Conservation (phyloP, 2,888 invertebrate species). For the Lasioglossum lativentre region DNA sequence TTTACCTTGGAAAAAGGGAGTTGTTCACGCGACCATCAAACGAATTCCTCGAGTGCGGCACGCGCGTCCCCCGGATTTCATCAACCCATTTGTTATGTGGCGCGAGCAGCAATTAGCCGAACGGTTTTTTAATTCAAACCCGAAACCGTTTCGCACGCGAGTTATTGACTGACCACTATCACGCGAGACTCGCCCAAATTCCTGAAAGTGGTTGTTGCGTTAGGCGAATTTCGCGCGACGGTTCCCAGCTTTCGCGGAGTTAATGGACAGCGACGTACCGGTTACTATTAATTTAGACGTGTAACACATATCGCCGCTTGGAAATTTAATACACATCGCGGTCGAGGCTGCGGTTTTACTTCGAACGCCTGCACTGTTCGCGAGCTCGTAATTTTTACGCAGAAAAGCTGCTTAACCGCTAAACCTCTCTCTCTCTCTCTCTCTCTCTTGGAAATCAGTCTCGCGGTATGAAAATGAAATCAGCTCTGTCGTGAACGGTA, state of each 20-base stretch:
- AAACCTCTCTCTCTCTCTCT: conserved; percentile 15
- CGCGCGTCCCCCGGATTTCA: conserved; percentile 48
- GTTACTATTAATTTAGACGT: conserved; percentile 27
- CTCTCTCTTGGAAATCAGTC: background rate
- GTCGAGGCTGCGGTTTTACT: conserved; percentile 31
- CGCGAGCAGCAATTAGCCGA: conserved; percentile 47
- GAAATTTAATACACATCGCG: conserved; percentile 44
- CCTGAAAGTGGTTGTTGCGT: background rate
- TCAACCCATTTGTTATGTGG: conserved; percentile 77
- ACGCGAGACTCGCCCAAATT: conserved; percentile 19
- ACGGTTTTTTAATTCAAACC: conserved; percentile 55
- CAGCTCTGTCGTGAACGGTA: background rate
- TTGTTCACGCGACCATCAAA: conserved; percentile 1
- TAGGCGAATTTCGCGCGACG: background rate
- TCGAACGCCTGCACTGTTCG: background rate
- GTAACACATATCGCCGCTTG: conserved; percentile 27
- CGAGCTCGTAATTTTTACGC: conserved; percentile 16
- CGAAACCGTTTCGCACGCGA: conserved; percentile 40
- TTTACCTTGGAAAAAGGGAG: background rate
- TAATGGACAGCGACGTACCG: conserved; percentile 42
- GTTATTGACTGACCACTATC: background rate
- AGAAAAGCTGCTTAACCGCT: background rate
- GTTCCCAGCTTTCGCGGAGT: conserved; percentile 42
- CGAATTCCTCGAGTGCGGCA: conserved; percentile 45
- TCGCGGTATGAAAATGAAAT: background rate